Base-by-base conservation (phyloP, 2,888 invertebrate genomes). In the Sisyra nigra region DNA sequence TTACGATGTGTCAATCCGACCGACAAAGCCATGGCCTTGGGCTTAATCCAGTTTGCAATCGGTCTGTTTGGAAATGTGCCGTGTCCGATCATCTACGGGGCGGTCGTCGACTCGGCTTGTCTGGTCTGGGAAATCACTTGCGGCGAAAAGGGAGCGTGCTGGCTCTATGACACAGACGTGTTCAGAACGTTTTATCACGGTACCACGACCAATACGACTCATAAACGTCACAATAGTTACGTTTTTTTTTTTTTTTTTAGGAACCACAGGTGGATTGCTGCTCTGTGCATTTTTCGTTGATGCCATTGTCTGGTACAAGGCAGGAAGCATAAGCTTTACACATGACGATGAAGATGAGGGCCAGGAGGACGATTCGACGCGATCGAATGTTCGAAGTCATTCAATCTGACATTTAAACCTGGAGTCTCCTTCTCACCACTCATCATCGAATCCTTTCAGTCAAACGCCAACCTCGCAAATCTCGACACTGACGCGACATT, bases 1-100 rank as follows among this genome's bases (percentile, higher is more conserved):
- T 76, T 92, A 61, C 76, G 91, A 42, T 91, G 91, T 59, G 91
- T 91, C 10, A 86, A 89, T 61, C 87, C 88, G 31, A 73, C 80
- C 68, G 91, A 92, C 59, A 92, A 92, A 62, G 88, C 91, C 43
- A 89, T 92, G 89, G 92, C 91, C 47, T 74, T 92, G 64, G 91
- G 91, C 19, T 77, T 92, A 56, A 89, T 91, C 58, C 88, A 89
- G 62, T 89, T 89, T 63, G 89, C 91, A 45, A 89, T 91, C 50
- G 91, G 91, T 45, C 71, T 91, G 51, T 89, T 92, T 65, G 91
- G 88, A 52, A 92, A 91, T 65, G 89, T 92, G 56, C 92, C 91
- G 52, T 92, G 92, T 62, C 89, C 91, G n/a, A 87, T 91, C 52
- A 77, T 92, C 52, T 92, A 92, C 63, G 92, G 91, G 47, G 84